Conservation (phyloP, 2,888 invertebrate genomes). For the Epicampocera succincta region DNA sequence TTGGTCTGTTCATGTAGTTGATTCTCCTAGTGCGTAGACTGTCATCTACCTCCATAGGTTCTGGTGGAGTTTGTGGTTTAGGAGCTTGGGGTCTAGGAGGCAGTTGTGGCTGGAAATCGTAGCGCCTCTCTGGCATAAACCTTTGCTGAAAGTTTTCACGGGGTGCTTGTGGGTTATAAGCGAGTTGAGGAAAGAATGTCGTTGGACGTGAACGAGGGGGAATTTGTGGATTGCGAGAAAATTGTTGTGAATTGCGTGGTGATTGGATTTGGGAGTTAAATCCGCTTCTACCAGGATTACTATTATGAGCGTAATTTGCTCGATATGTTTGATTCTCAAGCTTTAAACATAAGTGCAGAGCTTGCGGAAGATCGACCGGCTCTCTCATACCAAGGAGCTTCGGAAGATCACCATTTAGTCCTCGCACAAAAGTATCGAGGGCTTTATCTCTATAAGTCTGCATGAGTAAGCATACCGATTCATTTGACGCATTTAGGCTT, state of each 20-base stretch:
- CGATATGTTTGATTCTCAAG: conserved; percentile 28
- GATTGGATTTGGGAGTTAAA: background rate
- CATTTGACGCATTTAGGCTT: background rate
- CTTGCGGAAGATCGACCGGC: conserved; percentile 13
- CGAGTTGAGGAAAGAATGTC: conserved; percentile 26
- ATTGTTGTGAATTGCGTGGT: conserved; percentile 2
- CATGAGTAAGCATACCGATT: background rate
- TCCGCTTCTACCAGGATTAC: background rate
- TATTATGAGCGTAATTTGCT: conserved; percentile 5
- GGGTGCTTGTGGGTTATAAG: conserved; percentile 28
- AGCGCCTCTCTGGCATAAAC: background rate
- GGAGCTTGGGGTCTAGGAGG: conserved; percentile 18
- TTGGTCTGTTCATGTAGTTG: conserved; percentile 25
- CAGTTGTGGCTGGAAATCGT: conserved; percentile 16
- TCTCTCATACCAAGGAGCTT: conserved; percentile 22
- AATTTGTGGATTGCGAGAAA: conserved; percentile 11
- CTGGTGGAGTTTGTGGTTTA: conserved; percentile 18
- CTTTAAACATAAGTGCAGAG: conserved; percentile 18
- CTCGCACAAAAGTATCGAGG: conserved; percentile 22
- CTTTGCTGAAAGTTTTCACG: conserved; percentile 20
- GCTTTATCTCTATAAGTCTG: conserved; percentile 23
- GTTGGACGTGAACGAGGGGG: conserved; percentile 23
- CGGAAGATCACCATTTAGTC: conserved; percentile 19
- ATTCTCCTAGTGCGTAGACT: conserved; percentile 31
- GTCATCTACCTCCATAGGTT: conserved; percentile 22